Evolutionary conservation across 2,113 vertebrate genomes (phyloP), one percentile per base, ranked within the genome.

Genomic region (Phodopus roborovskii): DNA sequence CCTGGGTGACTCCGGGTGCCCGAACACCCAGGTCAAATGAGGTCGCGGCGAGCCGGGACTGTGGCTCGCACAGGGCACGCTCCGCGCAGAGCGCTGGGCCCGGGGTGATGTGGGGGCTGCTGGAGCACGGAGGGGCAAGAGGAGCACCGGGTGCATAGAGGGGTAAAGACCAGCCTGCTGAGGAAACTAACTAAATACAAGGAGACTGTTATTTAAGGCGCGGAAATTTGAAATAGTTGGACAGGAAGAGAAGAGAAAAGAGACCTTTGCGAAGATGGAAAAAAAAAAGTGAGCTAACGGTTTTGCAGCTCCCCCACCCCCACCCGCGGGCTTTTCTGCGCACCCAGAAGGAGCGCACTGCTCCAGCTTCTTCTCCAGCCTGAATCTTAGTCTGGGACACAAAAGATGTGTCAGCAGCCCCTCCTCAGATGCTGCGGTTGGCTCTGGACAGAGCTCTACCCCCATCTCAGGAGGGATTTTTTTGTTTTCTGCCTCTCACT

Each of bases 181-280:
- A 96, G 97, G 97, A 97, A 97, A 97, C 97, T 90, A 88, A 96
- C 96, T 96, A 97, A 98, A 98, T 97, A 97, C 97, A 98, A 97
- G 79, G 94, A 98, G 98, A 97, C 98, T 98, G 98, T 98, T 98
- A 98, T 97, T 97, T 98, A 97, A 98, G 98, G 98, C 98, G 98
- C 98, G 98, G 98, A 98, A 98, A 98, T 98, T 98, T 99, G 97
- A 99, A 98, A 98, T 98, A 97, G 98, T 98, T 98, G 98, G 98
- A 98, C 98, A 98, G 98, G 98, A 98, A 98, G 98, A 98, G 98
- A 97, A 96, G 96, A 98, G 98, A 95, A 98, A 98, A 98, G 98
- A 97, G 98, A 97, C 98, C 95, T 98, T 96, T 93, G 98, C 62
- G 92, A 84, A 26, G 58, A 95, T 19, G 88, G 88, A 94, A 82